Evolutionary conservation across 2,113 vertebrate species (phyloP).

Genomic region (Epinephelus fuscoguttatus): DNA sequence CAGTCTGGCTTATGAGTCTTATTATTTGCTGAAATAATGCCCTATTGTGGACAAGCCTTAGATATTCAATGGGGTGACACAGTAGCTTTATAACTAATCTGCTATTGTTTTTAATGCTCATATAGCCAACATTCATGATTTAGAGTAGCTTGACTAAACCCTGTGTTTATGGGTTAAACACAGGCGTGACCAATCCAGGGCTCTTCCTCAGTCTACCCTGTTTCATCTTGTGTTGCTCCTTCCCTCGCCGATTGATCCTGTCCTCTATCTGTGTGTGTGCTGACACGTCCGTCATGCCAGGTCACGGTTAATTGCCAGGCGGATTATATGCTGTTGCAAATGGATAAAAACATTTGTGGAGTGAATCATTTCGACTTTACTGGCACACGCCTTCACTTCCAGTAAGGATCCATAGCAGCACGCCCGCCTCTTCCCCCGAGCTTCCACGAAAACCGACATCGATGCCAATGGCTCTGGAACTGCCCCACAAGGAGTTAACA

Average conservation of each 20-base stretch:
- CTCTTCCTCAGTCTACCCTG: slow-evolving; percentile 49
- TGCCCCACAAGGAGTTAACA: slow-evolving; percentile 78
- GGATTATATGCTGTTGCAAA: slow-evolving; percentile 53
- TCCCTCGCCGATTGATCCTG: slow-evolving; percentile 46
- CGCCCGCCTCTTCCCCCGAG: slow-evolving; percentile 47
- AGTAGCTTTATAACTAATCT: slow-evolving; percentile 67
- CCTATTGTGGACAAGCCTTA: slow-evolving; percentile 53
- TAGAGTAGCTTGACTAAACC: slow-evolving; percentile 57
- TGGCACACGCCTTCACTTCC: slow-evolving; percentile 64
- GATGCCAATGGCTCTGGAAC: slow-evolving; percentile 44
- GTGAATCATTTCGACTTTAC: slow-evolving; percentile 72
- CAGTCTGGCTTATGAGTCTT: slow-evolving; percentile 60
- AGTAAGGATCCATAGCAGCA: slow-evolving; percentile 63
- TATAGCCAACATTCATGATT: slow-evolving; percentile 46
- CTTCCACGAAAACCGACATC: slow-evolving; percentile 31
- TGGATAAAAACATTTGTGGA: slow-evolving; percentile 59
- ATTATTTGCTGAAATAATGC: slow-evolving; percentile 56
- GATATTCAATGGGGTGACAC: slow-evolving; percentile 48
- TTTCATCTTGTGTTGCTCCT: slow-evolving; percentile 26
- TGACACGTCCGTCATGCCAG: slow-evolving; percentile 51
- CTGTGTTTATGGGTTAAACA: slow-evolving; percentile 58
- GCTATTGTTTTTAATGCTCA: slow-evolving; percentile 55
- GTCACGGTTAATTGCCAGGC: slow-evolving; percentile 64
- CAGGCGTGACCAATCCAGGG: slow-evolving; percentile 45
- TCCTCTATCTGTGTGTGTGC: slow-evolving; percentile 23